Base-by-base conservation (phyloP, 1,140 invertebrate species). In the Drosophila bocki region DNA sequence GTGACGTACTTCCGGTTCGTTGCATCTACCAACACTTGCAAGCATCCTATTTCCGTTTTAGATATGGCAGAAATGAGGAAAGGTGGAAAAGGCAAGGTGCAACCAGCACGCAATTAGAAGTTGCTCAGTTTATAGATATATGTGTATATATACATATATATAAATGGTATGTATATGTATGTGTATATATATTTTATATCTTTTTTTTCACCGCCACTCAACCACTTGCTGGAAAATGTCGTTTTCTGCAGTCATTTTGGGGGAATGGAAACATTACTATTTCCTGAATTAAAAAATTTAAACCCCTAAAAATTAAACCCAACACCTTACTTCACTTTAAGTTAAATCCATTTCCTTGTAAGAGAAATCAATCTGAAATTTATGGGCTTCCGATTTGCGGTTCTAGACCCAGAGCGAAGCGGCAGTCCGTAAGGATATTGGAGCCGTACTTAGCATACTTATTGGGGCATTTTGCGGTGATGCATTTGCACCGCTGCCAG, bases 391-490 rank as follows among this genome's bases (percentile, higher is more conserved):
- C 68, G 77, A 47, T 32, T 39, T 70, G 65, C 37, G 35, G 22
- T 51, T 9, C 41, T 5, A 11, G 15, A 22, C 50, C 35, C 32
- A 11, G 32, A 35, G 64, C 4, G n/a, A 9, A 8, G n/a, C 17
- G 44, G 39, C 11, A 45, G 8, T 42, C 35, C 35, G 42, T 42
- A 56, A 56, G 35, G 29, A 59, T 51, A 71, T 75, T 50, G 48
- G 67, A 65, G 64, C 51, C 79, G 63, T 84, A 78, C 72, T 88
- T 88, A 90, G 81, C 84, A 87, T 88, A 76, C 85, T 87, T 87
- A 87, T 87, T 88, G 85, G 80, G 39, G 72, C 78, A 84, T 83
- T 87, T 87, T 77, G 68, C n/a, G 56, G 58, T 45, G 42, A 61
- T 70, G 71, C 75, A 63, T 76, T 42, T 35, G 45, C 61, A 22